Evolutionary conservation across 1,140 invertebrate genomes (phyloP), one percentile per base, ranked within the genome.

Genomic region (Frieseomelitta varia): DNA sequence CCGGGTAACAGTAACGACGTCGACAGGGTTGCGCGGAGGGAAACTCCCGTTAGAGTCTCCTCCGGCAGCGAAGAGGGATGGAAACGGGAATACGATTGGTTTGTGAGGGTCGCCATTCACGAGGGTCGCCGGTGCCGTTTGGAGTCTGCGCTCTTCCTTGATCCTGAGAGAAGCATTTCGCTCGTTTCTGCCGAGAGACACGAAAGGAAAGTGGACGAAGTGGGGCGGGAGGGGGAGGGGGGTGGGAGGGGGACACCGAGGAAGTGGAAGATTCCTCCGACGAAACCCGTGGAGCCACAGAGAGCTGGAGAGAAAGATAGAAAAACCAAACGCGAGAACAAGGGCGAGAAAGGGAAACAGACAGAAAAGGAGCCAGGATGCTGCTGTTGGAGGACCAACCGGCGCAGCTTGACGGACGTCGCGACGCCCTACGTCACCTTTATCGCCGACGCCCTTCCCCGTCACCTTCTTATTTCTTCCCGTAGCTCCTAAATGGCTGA

Each of bases 71-170:
- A 93, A 94, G 93, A 94, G 94, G 94, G 94, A 94, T 94, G 94
- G 90, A 94, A 94, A 94, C 94, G 94, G 93, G 93, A 94, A 94
- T 94, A 94, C 94, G 94, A 94, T 94, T 95, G 94, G 94, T 95
- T 95, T 94, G 94, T 92, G 92, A 94, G 92, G 91, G 92, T 95
- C 94, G 94, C 94, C 94, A 95, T 95, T 95, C 93, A 94, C 93
- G 87, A 91, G 91, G 93, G 92, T 92, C 93, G 92, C 86, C 88
- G 90, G 86, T 91, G 90, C 89, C 82, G 85, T 92, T 89, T 88
- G 93, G 93, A 95, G 93, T 93, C 92, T 94, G 94, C 94, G 94
- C 94, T 90, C 92, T 94, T 94, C 92, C 93, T 94, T 94, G 93
- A 94, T 94, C 92, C 93, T 94, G 92, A 87, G 87, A 88, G 88